These are phyloP conservation scores for Electrona antarctica DNA, from an alignment of 2,113 vertebrate species.

Conservation along the genomic window DNA sequence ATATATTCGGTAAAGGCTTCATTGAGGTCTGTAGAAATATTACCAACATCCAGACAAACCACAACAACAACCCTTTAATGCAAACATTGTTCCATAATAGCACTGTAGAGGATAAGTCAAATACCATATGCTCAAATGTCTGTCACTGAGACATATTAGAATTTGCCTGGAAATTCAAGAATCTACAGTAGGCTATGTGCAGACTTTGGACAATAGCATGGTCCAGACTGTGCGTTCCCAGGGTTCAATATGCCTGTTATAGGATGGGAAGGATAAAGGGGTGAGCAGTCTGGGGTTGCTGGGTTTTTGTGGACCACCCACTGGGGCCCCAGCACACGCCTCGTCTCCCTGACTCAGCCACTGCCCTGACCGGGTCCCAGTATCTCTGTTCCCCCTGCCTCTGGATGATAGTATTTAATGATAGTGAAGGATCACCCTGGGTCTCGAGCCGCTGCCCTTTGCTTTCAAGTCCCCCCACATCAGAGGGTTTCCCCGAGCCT, in stretches of 20 bases:
- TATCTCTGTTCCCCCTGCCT: slow-evolving; percentile 49
- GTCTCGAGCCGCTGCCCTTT: slow-evolving; percentile 64
- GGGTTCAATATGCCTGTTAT: slow-evolving; percentile 45
- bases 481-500: slow-evolving; percentile 67
- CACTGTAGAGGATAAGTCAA: slow-evolving; percentile 2
- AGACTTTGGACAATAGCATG: slow-evolving; percentile 23
- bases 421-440: slow-evolving; percentile 77
- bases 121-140: slow-evolving; percentile 39
- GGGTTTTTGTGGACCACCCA: slow-evolving; percentile 75
- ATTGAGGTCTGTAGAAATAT: slow-evolving; percentile 35
- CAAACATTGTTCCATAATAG: neutral
- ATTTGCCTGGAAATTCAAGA: slow-evolving; percentile 25
- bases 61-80: slow-evolving; percentile 37
- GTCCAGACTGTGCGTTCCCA: slow-evolving; percentile 39
- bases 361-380: slow-evolving; percentile 44
- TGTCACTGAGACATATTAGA: slow-evolving; percentile 15
- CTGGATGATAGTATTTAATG: slow-evolving; percentile 77
- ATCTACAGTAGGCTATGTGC: slow-evolving; percentile 15
- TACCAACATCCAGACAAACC: slow-evolving; percentile 15
- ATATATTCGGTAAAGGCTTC: slow-evolving; percentile 29
- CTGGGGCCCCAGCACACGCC: slow-evolving; percentile 56
- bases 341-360: slow-evolving; percentile 43
- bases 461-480: slow-evolving; percentile 77
- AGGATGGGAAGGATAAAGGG: neutral
- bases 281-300: neutral